Percentiles rank a stretch among this genome's conserved stretches.
Evolutionary conservation across 2,888 invertebrate genomes (phyloP).

Genomic region (Thymelicus lineola): DNA sequence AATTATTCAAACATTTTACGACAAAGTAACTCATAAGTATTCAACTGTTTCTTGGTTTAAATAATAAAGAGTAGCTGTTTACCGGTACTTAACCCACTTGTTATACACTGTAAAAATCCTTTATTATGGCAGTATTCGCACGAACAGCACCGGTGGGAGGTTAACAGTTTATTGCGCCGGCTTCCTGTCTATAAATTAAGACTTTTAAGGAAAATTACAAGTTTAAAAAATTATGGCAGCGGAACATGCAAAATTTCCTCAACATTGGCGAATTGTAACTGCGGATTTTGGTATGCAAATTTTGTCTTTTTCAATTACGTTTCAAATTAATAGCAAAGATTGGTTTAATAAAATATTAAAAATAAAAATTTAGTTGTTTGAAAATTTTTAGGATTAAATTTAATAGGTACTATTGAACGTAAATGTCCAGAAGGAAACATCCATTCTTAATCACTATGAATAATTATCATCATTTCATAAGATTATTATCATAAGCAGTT

Average conservation of each 20-base stretch:
- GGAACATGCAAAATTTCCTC: slow-evolving; percentile 9
- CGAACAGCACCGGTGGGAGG: slow-evolving; percentile 15
- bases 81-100: slow-evolving; percentile 28
- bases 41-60: slow-evolving; percentile 6
- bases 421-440: too few species aligned
- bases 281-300: background rate
- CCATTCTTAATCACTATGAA: too few species aligned
- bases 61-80: slow-evolving; percentile 16
- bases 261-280: background rate
- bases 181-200: slow-evolving; percentile 35
- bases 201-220: slow-evolving; percentile 31
- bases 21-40: background rate
- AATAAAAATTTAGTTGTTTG: too few species aligned
- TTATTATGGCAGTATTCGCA: slow-evolving; percentile 25
- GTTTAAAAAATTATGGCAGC: slow-evolving; percentile 14
- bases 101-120: slow-evolving; percentile 17
- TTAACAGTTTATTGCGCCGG: slow-evolving; percentile 23
- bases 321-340: too few species aligned
- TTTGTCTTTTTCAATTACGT: background rate
- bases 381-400: too few species aligned
- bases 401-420: too few species aligned
- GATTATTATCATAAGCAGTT: too few species aligned
- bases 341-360: too few species aligned
- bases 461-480: too few species aligned
- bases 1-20: background rate